Base-by-base conservation (phyloP, 1,140 invertebrate species). In the Pygmarrhopalites habei region DNA sequence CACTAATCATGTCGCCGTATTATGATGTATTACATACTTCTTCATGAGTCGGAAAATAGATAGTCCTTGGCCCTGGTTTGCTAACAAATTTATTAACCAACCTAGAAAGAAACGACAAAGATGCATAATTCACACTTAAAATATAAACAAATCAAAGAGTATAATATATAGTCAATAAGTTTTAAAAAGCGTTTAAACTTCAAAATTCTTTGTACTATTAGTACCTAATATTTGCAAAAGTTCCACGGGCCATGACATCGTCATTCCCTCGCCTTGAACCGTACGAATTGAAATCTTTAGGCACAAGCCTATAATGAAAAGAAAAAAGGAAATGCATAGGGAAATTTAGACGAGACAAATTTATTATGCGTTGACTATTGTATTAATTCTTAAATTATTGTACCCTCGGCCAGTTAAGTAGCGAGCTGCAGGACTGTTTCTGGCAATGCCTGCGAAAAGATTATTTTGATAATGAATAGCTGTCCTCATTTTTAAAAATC, bases 221-320 rank as follows among this genome's bases (percentile, higher is more conserved):
- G n/a, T n/a, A n/a, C n/a, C 96, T 86, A 75, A 98, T 98, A 78
- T 99, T 99, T 39, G 95, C 95, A 78, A 99, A 99, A 0, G 96
- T 99, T 19, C 96, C 95, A 30, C 96, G 82, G 0, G 86, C 85
- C 96, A 99, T 98, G 14, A 99, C 85, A 25, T 86, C 92, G 78
- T 99, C 95, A 76, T 98, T 95, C 32, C 96, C 95, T 72, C 95
- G 84, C 15, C 95, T 82, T 1, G 94, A 92, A 0, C 96, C 96
- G 77, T 98, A 99, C 0, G 95, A 98, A 79, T 99, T 99, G 75
- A 98, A 98, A 72, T 98, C 92, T 67, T 86, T 84, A 0, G 94
- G 91, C 0, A 88, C 90, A 2, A 98, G 76, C 2, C 89, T 92
- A 72, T 17, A 14, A 39, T 10, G 1, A 25, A 46, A 44, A 47